phyloP scores from a whole-genome alignment of 2,113 vertebrate species.

The Scomber scombrus region DNA sequence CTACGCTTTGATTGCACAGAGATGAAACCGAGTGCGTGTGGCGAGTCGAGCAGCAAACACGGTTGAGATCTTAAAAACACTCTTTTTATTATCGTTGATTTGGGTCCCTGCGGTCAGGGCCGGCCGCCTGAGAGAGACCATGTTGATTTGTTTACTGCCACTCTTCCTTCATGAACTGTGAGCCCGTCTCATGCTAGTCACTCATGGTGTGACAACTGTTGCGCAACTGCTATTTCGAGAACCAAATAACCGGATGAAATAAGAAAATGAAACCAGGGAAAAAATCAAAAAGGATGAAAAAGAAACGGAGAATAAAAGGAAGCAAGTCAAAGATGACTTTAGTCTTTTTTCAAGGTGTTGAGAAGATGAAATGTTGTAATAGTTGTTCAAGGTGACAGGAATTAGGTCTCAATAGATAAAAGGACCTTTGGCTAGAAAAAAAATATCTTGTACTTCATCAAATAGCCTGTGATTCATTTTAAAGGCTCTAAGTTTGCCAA shows the following conservation, averaged over 20 bases:
- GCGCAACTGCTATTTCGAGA: slow-evolving; percentile 5
- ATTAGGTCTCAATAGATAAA: background rate
- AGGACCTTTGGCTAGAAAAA: background rate
- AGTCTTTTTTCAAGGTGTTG: background rate
- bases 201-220: background rate
- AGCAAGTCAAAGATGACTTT: slow-evolving; percentile 5
- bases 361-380: background rate
- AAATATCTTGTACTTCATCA: background rate
- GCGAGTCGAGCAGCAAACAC: background rate
- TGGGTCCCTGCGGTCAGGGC: background rate
- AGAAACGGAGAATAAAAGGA: background rate
- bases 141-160: slow-evolving; percentile 19
- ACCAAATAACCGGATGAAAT: too few species aligned
- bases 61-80: slow-evolving; percentile 13
- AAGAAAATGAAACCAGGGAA: background rate
- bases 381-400: slow-evolving; percentile 6
- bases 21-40: background rate
- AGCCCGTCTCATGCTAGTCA: background rate
- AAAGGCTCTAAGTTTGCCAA: too few species aligned
- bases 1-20: background rate
- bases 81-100: background rate
- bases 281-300: background rate
- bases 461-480: background rate
- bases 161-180: background rate
- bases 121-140: background rate